Base-by-base conservation (phyloP, 2,888 invertebrate species). In the Eristalis pertinax region DNA sequence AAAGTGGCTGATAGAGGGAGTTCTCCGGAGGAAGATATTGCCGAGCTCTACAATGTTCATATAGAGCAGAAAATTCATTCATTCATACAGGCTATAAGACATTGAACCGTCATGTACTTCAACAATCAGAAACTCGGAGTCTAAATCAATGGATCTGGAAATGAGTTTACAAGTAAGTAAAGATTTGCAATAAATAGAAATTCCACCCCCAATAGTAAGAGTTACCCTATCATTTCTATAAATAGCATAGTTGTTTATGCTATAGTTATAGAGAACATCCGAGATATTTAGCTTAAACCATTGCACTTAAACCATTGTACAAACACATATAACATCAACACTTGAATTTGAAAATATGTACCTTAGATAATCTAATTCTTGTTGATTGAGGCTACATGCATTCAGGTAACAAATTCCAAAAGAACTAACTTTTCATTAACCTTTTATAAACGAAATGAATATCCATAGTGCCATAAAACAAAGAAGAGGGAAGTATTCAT, bases 71-170 rank as follows among this genome's bases (percentile, higher is more conserved):
- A n/a, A n/a, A n/a, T n/a, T n/a, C n/a, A n/a, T n/a, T n/a, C n/a
- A n/a, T n/a, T n/a, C n/a, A n/a, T 63, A 22, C 58, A 64, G 50
- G 64, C 74, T 5, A 65, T 11, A 26, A 64, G 32, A 13, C 56
- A 65, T 10, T 8, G 1, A 65, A 65, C 74, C 35, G 35, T 65
- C 22, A 24, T 24, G 11, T 11, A 56, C 8, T 38, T 65, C 64
- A 24, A 24, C 22, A 56, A 74, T 56, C 8, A 74, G 43, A 65
- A 32, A 70, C 38, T 70, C 60, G 19, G 24, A 5, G 22, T 70
- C 56, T 1, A 38, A 38, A 60, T 35, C 58, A 4, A 32, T 8
- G 4, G 38, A 70, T 2, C 19, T 58, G 10, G 2, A 11, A 13
- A 69, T n/a, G 8, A 56, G 11, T 8, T 32, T 22, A 19, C 38